Percentiles rank a stretch among this genome's conserved stretches.
These are phyloP conservation scores for Pangasianodon gigas DNA, from an alignment of 2,113 vertebrate genomes.

Conservation along the genomic window DNA sequence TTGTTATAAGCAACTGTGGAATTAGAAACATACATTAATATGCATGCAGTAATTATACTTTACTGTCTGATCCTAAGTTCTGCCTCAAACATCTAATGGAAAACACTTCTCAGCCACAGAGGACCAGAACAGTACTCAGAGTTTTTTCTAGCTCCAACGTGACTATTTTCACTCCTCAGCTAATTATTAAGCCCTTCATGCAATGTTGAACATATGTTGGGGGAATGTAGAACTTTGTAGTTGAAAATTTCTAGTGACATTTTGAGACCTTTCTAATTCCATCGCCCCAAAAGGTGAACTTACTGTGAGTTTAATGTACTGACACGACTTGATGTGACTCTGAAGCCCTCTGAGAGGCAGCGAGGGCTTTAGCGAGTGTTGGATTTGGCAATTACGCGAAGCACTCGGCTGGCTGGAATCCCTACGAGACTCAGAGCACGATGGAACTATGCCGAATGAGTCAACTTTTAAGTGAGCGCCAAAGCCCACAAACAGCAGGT, in stretches of 20 bases:
- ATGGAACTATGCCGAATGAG: slow-evolving; percentile 34
- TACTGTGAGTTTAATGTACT: slow-evolving; percentile 33
- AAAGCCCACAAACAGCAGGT: slow-evolving; percentile 21
- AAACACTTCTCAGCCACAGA: neutral
- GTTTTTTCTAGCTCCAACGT: neutral
- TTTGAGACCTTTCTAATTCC: slow-evolving; percentile 6
- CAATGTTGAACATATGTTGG: neutral
- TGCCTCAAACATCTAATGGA: neutral
- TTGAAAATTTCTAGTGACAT: neutral
- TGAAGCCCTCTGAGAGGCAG: slow-evolving; percentile 30
- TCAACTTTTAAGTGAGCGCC: slow-evolving; percentile 41
- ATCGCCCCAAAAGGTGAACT: slow-evolving; percentile 3
- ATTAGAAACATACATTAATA: neutral
- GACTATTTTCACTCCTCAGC: neutral
- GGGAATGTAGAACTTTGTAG: neutral
- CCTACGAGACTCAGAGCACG: neutral
- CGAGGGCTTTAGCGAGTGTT: slow-evolving; percentile 8
- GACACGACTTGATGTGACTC: neutral
- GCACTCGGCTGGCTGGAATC: slow-evolving; percentile 32
- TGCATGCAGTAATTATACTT: neutral
- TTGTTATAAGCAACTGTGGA: neutral
- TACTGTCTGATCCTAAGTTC: neutral
- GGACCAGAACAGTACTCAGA: neutral
- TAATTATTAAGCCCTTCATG: slow-evolving; percentile 3
- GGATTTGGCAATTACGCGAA: slow-evolving; percentile 33